phyloP scores from a whole-genome alignment of 2,113 vertebrate species.

The Phocoena sinus region DNA sequence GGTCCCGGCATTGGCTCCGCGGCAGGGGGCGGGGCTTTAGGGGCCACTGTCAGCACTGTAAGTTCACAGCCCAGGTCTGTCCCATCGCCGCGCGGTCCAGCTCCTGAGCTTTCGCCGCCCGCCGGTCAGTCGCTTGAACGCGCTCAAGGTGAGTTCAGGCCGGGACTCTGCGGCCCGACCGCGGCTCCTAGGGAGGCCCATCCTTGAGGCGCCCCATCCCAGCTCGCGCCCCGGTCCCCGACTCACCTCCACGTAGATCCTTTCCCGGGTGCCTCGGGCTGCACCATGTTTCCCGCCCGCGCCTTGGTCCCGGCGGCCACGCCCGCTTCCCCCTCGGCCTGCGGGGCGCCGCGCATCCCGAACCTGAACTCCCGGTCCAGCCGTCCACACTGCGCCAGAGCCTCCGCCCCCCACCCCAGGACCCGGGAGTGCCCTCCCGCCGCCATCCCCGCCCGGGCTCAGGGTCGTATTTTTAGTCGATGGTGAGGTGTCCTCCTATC shows the following conservation, averaged over 20 bases:
- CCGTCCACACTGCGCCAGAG: not conserved
- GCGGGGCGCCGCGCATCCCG: not conserved
- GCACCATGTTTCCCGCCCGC: not conserved
- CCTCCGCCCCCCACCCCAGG: not conserved
- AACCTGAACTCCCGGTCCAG: not conserved
- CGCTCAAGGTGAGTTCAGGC: constrained; percentile 23
- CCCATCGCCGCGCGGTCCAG: not conserved
- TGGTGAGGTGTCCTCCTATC: constrained; percentile 61
- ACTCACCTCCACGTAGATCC: not conserved
- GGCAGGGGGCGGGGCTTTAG: constrained; percentile 23
- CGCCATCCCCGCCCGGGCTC: not conserved
- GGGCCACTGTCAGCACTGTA: not conserved
- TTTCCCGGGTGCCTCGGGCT: not conserved
- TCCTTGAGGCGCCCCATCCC: not conserved
- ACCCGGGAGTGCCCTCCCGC: not conserved
- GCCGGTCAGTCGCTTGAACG: not conserved
- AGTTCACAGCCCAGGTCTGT: constrained; percentile 20
- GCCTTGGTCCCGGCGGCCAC: not conserved
- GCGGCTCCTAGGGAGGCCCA: not conserved
- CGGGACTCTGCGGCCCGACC: not conserved
- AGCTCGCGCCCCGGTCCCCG: not conserved
- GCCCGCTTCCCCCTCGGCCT: not conserved
- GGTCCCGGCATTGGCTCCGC: constrained; percentile 8
- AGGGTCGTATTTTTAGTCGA: constrained; percentile 63
- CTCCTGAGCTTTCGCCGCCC: not conserved